Conservation (phyloP, 2,113 vertebrate species). For the Cettia cetti region DNA sequence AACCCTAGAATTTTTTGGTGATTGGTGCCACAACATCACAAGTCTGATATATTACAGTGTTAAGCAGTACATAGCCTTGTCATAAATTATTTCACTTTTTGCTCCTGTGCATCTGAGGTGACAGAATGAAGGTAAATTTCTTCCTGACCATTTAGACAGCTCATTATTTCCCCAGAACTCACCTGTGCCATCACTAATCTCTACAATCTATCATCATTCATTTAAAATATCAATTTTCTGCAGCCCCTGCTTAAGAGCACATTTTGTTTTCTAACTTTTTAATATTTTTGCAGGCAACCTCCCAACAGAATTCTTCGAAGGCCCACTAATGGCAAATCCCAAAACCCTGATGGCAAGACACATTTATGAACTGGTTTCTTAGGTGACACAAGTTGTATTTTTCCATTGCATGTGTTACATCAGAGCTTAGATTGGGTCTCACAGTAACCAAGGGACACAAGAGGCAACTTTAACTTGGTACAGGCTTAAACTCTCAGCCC, state of each 20-base stretch:
- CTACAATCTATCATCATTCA: not conserved
- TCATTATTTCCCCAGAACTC: not conserved
- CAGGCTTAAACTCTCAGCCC: not conserved
- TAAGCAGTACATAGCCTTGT: constrained; percentile 3
- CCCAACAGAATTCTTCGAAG: not conserved
- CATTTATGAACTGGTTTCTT: not conserved
- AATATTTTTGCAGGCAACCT: not conserved
- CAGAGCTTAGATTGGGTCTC: not conserved
- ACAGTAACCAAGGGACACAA: not conserved
- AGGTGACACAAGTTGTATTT: not conserved
- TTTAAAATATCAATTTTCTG: not conserved
- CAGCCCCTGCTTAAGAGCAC: not conserved
- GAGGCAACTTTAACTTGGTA: not conserved
- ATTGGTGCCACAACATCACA: constrained; percentile 53
- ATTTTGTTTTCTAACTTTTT: not conserved
- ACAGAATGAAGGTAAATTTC: not conserved
- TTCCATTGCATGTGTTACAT: accelerated
- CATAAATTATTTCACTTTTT: constrained; percentile 32
- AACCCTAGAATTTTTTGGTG: constrained; percentile 16
- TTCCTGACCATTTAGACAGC: constrained; percentile 10
- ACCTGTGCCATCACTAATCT: not conserved
- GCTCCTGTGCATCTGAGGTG: not conserved
- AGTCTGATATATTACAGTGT: constrained; percentile 16
- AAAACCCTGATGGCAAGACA: not conserved
- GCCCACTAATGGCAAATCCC: not conserved